A percentile compares a stretch with the other conserved stretches of the same genome.
Evolutionary conservation across 1,140 invertebrate genomes (phyloP).

Genomic region (Leptinotarsa texana): DNA sequence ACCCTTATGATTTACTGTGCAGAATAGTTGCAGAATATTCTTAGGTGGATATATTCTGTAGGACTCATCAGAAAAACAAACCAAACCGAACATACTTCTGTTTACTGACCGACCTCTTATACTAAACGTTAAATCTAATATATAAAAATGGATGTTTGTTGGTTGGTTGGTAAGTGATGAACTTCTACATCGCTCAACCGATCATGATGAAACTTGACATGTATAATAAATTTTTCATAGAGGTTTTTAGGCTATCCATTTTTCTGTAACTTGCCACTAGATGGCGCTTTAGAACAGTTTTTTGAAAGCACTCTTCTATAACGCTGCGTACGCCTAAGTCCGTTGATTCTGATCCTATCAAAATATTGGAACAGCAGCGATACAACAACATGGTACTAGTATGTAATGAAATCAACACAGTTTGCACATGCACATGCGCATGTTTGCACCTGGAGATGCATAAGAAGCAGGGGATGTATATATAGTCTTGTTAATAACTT

Average conservation of each 20-base stretch:
- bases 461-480: background rate
- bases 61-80: background rate
- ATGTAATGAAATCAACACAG: background rate
- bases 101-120: background rate
- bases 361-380: no score
- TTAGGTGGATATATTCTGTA: background rate
- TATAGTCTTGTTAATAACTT: background rate
- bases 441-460: background rate
- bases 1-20: background rate
- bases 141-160: no score
- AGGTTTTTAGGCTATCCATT: no score
- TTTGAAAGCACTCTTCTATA: no score
- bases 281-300: no score
- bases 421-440: background rate
- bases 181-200: no score
- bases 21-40: background rate
- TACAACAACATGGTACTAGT: background rate
- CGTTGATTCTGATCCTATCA: no score
- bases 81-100: background rate
- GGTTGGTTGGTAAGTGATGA: no score
- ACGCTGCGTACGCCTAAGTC: no score
- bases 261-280: no score
- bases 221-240: no score
- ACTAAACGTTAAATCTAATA: background rate
- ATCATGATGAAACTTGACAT: no score